phyloP scores from a whole-genome alignment of 1,140 invertebrate genomes.

The Theocolax elegans region DNA sequence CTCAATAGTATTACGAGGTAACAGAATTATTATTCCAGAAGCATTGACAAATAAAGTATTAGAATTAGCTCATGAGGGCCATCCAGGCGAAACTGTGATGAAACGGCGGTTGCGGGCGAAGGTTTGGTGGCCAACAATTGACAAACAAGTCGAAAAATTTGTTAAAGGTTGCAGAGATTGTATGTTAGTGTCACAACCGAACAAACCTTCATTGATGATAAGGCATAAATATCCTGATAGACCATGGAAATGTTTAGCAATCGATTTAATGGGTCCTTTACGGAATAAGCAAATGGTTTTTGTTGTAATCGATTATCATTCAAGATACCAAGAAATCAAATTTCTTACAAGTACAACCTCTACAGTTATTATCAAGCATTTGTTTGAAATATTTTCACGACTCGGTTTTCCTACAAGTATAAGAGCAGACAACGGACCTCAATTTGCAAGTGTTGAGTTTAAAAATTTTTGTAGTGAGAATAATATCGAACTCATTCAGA shows the following conservation, averaged over 20 bases:
- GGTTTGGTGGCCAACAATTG: too few relatives aligned
- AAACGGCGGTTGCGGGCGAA: conserved; percentile 51
- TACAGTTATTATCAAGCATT: conserved; percentile 23
- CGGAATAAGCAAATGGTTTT: conserved; percentile 43
- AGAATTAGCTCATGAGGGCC: too few relatives aligned
- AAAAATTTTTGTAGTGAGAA: neutral
- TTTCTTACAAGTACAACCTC: conserved; percentile 43
- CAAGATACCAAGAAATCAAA: conserved; percentile 44
- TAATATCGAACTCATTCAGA: neutral
- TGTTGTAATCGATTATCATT: conserved; percentile 49
- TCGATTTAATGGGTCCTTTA: conserved; percentile 46
- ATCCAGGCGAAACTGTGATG: conserved; percentile 51
- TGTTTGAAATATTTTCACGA: conserved; percentile 37
- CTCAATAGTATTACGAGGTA: neutral
- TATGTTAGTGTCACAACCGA: conserved; percentile 2
- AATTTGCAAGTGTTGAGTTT: neutral
- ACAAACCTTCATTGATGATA: conserved; percentile 38
- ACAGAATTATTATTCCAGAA: conserved; percentile 36
- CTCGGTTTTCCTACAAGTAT: conserved; percentile 20
- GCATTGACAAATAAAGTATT: conserved; percentile 53
- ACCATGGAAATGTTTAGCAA: conserved; percentile 47
- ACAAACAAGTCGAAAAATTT: conserved; percentile 46
- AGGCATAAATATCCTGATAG: conserved; percentile 45
- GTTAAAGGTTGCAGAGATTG: conserved; percentile 40
- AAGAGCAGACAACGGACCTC: conserved; percentile 29